phyloP scores from a whole-genome alignment of 2,888 invertebrate genomes.

The Drosophila mayaguana region DNA sequence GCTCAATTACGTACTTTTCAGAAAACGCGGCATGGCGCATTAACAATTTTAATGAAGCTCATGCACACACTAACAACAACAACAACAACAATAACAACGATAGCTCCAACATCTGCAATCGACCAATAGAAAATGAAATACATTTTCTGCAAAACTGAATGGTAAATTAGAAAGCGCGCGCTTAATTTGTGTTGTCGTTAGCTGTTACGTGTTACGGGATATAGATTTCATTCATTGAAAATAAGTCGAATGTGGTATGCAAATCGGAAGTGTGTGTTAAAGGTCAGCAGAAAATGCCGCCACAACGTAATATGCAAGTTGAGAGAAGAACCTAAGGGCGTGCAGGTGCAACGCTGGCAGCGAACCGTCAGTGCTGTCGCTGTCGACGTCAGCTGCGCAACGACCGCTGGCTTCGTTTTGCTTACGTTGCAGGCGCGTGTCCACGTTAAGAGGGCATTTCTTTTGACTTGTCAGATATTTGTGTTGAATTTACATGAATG shows the following conservation, averaged over 20 bases:
- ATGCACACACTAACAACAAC: conserved; percentile 21
- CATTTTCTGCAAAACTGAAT: conserved; percentile 8
- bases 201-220: conserved; percentile 11
- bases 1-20: conserved; percentile 48
- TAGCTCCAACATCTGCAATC: not conserved
- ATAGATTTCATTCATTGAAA: conserved; percentile 55
- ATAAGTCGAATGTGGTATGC: not conserved
- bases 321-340: not conserved
- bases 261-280: conserved; percentile 20
- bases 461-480: conserved; percentile 17
- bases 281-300: conserved; percentile 14
- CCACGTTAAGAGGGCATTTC: conserved; percentile 4
- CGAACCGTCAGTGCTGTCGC: conserved; percentile 1
- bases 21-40: conserved; percentile 49
- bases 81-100: not conserved
- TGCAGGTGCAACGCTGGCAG: conserved; percentile 54
- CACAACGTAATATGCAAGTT: not conserved
- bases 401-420: conserved; percentile 13
- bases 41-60: conserved; percentile 55
- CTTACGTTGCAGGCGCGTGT: conserved; percentile 55
- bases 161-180: conserved; percentile 48
- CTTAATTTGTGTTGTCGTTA: conserved; percentile 1
- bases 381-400: conserved; percentile 2
- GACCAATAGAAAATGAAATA: not conserved
- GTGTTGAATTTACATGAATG: conserved; percentile 8